Evolutionary conservation across 2,797 vertebrate genomes (phyloP).

Genomic region (Danio aesculapii): DNA sequence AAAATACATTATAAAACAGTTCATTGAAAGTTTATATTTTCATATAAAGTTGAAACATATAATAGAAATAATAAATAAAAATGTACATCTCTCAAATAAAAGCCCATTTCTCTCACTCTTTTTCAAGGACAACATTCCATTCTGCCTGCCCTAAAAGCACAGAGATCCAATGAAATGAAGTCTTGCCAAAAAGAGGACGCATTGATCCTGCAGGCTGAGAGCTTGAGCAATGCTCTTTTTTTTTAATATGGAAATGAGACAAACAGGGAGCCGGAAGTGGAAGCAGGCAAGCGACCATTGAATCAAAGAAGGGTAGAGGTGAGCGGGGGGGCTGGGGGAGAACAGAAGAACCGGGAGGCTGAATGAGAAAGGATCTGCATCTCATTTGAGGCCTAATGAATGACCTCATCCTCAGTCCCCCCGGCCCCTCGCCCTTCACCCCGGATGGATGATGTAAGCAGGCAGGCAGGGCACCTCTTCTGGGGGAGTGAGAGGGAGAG

Average conservation of each 20-base stretch:
- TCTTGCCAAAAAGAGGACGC: neutral
- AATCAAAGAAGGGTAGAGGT: conserved; percentile 67
- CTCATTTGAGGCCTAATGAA: conserved; percentile 77
- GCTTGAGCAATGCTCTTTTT: conserved; percentile 38
- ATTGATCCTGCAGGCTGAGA: conserved; percentile 11
- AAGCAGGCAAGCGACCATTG: conserved; percentile 42
- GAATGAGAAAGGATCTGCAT: conserved; percentile 71
- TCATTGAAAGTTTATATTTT: too few relatives aligned
- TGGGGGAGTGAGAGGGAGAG: conserved; percentile 19
- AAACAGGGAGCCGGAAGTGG: conserved; percentile 58
- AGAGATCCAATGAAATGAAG: neutral
- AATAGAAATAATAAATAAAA: too few relatives aligned
- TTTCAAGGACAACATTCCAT: neutral
- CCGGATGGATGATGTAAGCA: conserved; percentile 77
- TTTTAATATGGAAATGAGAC: conserved; percentile 64
- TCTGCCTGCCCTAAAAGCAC: neutral
- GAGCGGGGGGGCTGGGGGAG: conserved; percentile 55
- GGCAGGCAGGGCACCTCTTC: conserved; percentile 62
- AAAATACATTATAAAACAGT: too few relatives aligned
- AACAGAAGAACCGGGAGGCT: conserved; percentile 62
- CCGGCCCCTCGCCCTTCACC: conserved; percentile 65
- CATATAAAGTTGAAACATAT: too few relatives aligned
- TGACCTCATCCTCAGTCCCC: conserved; percentile 75
- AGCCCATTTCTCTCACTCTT: neutral
- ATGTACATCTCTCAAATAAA: too few relatives aligned